Evolutionary conservation across 2,113 vertebrate genomes (phyloP), one percentile per base, ranked within the genome.

Genomic region (Sebastes fasciatus): DNA sequence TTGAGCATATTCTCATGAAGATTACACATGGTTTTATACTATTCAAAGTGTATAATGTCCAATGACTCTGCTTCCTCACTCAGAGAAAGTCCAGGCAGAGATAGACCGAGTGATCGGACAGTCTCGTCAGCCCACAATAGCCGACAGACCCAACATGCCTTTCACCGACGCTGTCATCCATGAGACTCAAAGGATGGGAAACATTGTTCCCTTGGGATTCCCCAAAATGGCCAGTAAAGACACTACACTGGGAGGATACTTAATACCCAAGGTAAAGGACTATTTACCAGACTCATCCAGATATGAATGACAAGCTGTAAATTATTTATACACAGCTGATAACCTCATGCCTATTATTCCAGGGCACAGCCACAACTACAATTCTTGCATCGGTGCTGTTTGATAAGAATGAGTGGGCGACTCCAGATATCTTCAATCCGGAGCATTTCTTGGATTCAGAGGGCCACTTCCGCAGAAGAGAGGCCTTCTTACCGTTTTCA

Each of bases 401-500:
- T 2, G 97, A 98, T 90, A 95, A 96, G 21, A 81, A 86, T 0
- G 95, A 96, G 79, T 97, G 97, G 96, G 94, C 92, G 58, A 97
- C 95, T 13, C 95, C 97, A 0, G 87, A 96, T 70, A 90, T 67
- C 1, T 98, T 98, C 92, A 97, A 97, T 82, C 97, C 97, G 0
- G 94, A 93, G 48, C 97, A 98, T 85, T 98, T 98, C 87, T 91
- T 98, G 93, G 96, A 97, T 83, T 84, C 90, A 64, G 92, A 96
- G 6, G 96, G 97, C 64, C 94, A 93, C 73, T 97, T 98, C 86
- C 93, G 92, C 76, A 96, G 91, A 83, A 94, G 82, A 67, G 96
- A 97, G 1, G 92, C 95, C 77, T 98, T 98, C 87, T 77, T 98
- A 71, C 96, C 97, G 9, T 98, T 98, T 93, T 97, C 96, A 84